phyloP scores from a whole-genome alignment of 2,888 invertebrate genomes.

The Mycalesis mineus region DNA sequence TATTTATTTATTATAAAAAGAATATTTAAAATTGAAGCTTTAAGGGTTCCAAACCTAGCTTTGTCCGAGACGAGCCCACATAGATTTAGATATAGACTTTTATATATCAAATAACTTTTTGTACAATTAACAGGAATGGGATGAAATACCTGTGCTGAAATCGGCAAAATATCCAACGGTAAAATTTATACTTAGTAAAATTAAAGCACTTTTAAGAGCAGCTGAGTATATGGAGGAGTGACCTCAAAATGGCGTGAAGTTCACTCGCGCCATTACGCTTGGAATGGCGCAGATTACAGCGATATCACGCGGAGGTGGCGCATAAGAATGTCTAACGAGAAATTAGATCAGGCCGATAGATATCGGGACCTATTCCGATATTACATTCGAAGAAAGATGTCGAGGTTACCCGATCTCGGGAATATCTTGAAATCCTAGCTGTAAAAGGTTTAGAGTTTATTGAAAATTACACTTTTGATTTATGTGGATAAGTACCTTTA shows the following conservation, averaged over 20 bases:
- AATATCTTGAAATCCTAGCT: not conserved
- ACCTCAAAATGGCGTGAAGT: slow-evolving; percentile 31
- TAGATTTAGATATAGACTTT: no score
- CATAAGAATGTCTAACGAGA: slow-evolving; percentile 37
- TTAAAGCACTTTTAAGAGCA: not conserved
- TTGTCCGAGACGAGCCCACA: no score
- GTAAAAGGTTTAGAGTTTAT: not conserved
- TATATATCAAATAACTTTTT: no score
- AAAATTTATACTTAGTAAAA: not conserved
- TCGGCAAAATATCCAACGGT: no score
- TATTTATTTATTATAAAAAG: no score
- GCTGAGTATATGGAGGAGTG: slow-evolving; percentile 17
- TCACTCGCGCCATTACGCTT: slow-evolving; percentile 48
- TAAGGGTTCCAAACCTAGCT: no score
- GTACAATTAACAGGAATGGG: no score
- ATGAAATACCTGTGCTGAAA: no score
- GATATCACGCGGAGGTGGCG: slow-evolving; percentile 44
- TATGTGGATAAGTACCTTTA: not conserved
- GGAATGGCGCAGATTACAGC: slow-evolving; percentile 49
- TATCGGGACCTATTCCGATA: slow-evolving; percentile 20
- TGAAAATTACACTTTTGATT: not conserved
- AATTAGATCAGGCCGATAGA: slow-evolving; percentile 35
- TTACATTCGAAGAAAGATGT: slow-evolving; percentile 6
- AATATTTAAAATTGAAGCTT: no score
- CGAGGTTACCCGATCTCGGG: not conserved